Percentiles rank a stretch among this genome's conserved stretches.
These are phyloP conservation scores for Porites lutea DNA, from an alignment of 64 coral and sea anemone species.

Conservation along the genomic window DNA sequence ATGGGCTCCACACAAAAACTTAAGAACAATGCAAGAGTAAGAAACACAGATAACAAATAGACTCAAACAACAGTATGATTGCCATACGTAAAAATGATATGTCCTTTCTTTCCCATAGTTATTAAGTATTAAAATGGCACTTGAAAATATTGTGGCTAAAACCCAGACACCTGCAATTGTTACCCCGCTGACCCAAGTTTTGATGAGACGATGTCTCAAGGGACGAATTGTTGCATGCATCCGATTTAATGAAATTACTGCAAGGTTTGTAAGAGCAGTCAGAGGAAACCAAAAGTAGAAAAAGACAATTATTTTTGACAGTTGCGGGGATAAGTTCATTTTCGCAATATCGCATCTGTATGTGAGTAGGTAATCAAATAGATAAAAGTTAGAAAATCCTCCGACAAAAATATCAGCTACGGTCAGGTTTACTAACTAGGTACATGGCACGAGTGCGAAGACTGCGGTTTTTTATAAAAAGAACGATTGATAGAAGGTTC, in stretches of 20 bases:
- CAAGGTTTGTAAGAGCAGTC: no score
- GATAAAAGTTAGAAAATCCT: no score
- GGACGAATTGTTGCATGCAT: no score
- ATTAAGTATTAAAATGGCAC: background rate
- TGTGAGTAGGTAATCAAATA: no score
- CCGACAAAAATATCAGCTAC: background rate
- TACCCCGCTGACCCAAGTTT: background rate
- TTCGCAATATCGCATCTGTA: background rate
- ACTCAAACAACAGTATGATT: background rate
- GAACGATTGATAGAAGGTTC: no score
- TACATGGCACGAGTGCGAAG: background rate
- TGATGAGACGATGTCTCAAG: background rate
- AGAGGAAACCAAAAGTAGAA: no score
- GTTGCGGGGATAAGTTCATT: background rate
- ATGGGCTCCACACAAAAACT: background rate
- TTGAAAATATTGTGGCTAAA: background rate
- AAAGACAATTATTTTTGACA: background rate
- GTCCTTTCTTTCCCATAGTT: background rate
- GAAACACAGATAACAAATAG: background rate
- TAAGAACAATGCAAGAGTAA: background rate
- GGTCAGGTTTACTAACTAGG: background rate
- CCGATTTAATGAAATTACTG: no score
- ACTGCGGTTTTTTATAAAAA: no score
- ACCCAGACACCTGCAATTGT: background rate
- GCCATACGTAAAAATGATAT: background rate